Evolutionary conservation across 2,797 vertebrate genomes (phyloP), one percentile per base, ranked within the genome.

Genomic region (Parauchenoglanis ngamensis): DNA sequence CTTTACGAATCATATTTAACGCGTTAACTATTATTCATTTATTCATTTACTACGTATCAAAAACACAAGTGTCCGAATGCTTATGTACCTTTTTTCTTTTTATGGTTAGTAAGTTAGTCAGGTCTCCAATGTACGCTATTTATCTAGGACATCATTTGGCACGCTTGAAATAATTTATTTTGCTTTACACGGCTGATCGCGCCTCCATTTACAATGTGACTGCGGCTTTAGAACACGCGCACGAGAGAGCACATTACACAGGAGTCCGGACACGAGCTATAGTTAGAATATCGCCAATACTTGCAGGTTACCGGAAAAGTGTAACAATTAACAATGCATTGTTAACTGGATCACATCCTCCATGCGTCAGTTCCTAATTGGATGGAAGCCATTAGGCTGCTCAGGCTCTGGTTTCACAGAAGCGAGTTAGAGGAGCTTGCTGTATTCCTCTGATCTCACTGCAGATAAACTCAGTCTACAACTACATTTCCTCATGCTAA

Each of bases 271-370:
- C 15, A 3, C 0, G 31, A 25, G 17, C 78, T 61, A 40, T 6
- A 44, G 78, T 61, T 44, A 61, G 56, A 44, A 7, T 44, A 57
- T 54, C 2, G 23, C 44, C 6, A n/a, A 76, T 44, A 17, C 35
- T 7, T 0, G 25, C 31, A 44, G 28, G 21, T 57, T 57, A 35
- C 56, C 5, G 31, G 56, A 25, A 13, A 80, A 80, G 56, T 7
- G 78, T 6, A 35, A 61, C 56, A 61, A 40, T 80, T 59, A 44
- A 56, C 21, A 40, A 13, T 6, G 56, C 35, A 59, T 61, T 80
- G 78, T 80, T 61, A 59, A 79, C 77, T 4, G 78, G 3, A 25
- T 80, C 78, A 61, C 57, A 44, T 80, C 78, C 78, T 80, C 78
- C 35, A 21, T 6, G 78, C 35, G 21, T 80, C 78, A 44, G 4